Conservation (phyloP, 2,797 vertebrate species). For the Sciurus carolinensis region DNA sequence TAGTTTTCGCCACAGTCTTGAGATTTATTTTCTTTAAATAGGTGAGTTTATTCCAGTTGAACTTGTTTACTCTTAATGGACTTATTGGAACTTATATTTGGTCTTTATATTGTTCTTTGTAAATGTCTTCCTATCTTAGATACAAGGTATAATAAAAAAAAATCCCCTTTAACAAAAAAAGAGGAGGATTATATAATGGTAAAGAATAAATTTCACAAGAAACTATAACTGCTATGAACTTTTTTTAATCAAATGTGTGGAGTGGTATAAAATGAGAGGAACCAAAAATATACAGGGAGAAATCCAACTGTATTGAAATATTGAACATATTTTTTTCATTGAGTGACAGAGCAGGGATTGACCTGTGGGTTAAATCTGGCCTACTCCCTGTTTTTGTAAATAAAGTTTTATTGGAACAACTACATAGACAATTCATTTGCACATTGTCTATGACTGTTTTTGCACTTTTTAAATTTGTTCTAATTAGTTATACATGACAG, state of each 20-base stretch:
- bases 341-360: background rate
- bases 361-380: background rate
- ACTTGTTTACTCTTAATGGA: too few species aligned
- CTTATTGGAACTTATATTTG: background rate
- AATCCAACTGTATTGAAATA: background rate
- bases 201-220: background rate
- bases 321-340: background rate
- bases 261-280: background rate
- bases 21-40: background rate
- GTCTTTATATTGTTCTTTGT: slow-evolving; percentile 27
- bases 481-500: too few species aligned
- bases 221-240: background rate
- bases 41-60: background rate
- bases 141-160: background rate
- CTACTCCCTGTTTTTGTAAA: background rate
- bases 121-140: background rate
- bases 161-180: background rate
- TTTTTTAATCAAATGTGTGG: too few species aligned
- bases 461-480: background rate
- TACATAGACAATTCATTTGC: background rate
- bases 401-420: background rate
- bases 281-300: background rate
- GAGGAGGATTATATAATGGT: background rate
- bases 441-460: background rate
- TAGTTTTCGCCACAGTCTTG: background rate